A percentile compares a stretch with the other conserved stretches of the same genome.
These are phyloP conservation scores for Oreochromis mossambicus DNA, from an alignment of 2,797 vertebrate species.

Conservation along the genomic window DNA sequence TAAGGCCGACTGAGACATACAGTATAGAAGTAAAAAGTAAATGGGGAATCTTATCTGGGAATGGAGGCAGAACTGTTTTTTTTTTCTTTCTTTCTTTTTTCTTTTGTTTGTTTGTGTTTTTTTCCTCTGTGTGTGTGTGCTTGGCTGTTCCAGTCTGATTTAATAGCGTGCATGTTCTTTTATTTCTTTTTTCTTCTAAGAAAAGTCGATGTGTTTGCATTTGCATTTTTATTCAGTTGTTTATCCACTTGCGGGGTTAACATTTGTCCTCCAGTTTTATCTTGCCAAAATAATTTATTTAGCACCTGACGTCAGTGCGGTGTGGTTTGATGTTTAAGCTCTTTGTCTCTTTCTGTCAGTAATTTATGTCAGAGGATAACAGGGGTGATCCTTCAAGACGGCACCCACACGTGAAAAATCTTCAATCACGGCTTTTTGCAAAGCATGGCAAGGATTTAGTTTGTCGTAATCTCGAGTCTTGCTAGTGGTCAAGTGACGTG, in stretches of 20 bases:
- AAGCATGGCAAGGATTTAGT: background rate
- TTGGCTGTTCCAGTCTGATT: background rate
- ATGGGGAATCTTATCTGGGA: background rate
- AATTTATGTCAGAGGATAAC: constrained; percentile 2
- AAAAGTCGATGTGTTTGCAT: background rate
- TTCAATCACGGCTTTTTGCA: background rate
- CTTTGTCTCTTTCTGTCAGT: background rate
- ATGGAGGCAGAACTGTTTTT: background rate
- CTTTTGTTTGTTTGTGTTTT: background rate
- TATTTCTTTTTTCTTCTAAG: background rate
- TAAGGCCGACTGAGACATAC: background rate
- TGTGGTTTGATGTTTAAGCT: constrained; percentile 21
- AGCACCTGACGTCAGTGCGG: background rate
- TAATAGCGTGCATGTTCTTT: background rate
- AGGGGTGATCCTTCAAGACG: background rate
- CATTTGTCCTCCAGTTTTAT: background rate
- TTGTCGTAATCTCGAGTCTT: background rate
- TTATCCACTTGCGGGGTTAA: background rate
- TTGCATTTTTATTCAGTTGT: background rate
- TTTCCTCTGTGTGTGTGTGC: background rate
- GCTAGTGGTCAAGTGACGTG: background rate
- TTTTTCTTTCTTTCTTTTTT: background rate
- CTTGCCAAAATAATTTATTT: constrained; percentile 14
- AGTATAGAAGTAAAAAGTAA: background rate
- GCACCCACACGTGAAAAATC: background rate